Base-by-base conservation (phyloP, 2,113 vertebrate species). In the Empidonax traillii region DNA sequence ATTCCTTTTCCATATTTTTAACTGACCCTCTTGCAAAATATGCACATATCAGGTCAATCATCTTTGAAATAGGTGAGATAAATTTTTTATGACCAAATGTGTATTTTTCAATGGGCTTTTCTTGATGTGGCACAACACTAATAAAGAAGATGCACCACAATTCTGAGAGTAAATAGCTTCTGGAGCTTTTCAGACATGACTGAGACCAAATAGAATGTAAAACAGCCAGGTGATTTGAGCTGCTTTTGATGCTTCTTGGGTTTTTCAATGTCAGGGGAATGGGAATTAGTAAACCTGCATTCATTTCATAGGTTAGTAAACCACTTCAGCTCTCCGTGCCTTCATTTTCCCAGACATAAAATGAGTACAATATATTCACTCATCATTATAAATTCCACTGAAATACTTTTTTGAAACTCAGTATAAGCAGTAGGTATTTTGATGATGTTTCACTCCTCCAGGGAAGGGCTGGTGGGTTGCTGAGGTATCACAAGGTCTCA, bases 11-110 rank as follows among this genome's bases (percentile, higher is more conserved):
- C 91, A 78, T 92, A 69, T 39, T 91, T 87, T 74, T 39, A 66
- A 33, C 49, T 84, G 51, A 12, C 76, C 76, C 37, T 77, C 71
- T 68, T 85, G 82, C 44, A 68, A n/a, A 73, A 52, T 15, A 30
- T 33, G 72, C 46, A 31, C 35, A 46, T 86, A 89, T 80, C 49
- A 59, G 37, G 92, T 66, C 39, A 75, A 82, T 55, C 51, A 58
- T 43, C 62, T 95, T 88, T 91, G 86, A 95, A 96, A 46, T 59
- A 68, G 93, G 74, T 65, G 91, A 89, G 27, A 87, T 69, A 72
- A 33, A 69, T 89, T 55, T 90, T 96, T 71, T 80, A 92, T 92
- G 74, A 90, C 78, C 39, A 74, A 89, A 47, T 73, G 44, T 68
- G 68, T 79, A 33, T 89, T 94, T 96, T 96, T 90, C 72, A 47